phyloP scores from a whole-genome alignment of 2,113 vertebrate species.

The Otis tarda region DNA sequence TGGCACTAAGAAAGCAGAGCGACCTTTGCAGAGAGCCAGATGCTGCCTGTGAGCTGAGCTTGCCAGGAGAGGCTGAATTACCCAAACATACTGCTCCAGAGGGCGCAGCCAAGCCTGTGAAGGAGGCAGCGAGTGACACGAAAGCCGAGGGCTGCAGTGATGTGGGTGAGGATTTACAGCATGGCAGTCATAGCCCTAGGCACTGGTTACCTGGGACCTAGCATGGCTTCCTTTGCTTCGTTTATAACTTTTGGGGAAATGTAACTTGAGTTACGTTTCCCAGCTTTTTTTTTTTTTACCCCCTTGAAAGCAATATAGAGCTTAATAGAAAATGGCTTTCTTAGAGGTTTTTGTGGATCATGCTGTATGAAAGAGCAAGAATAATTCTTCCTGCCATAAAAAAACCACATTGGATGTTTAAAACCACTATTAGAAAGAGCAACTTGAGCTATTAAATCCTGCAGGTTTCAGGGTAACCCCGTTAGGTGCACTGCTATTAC shows the following conservation, averaged over 20 bases:
- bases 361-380: not conserved
- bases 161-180: not conserved
- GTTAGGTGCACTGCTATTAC: not conserved
- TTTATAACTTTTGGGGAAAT: not conserved
- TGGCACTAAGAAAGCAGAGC: not conserved
- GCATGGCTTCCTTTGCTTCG: not conserved
- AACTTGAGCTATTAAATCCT: not conserved
- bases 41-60: constrained; percentile 48
- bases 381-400: not conserved
- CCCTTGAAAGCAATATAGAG: not conserved
- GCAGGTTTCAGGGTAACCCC: not conserved
- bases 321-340: not conserved
- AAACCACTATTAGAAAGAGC: not conserved
- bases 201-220: not conserved
- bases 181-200: not conserved
- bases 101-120: not conserved
- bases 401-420: not conserved
- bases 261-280: not conserved
- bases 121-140: not conserved
- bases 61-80: constrained; percentile 58
- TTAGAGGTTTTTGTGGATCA: not conserved
- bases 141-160: not conserved
- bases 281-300: not conserved
- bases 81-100: not conserved
- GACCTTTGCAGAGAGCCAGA: constrained; percentile 7